Conservation (phyloP, 2,888 invertebrate species). For the Chrysolina haemoptera region DNA sequence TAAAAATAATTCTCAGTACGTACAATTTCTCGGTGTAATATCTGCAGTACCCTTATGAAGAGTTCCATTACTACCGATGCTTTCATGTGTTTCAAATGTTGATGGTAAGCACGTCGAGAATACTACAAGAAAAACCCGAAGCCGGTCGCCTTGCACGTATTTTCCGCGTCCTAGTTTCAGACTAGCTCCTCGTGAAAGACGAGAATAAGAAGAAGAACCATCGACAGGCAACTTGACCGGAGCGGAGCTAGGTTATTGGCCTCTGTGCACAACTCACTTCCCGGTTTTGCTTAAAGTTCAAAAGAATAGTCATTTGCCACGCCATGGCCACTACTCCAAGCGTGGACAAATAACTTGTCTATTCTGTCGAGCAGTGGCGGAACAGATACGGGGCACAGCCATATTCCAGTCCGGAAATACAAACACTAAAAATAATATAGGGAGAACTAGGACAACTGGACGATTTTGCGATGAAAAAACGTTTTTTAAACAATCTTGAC, state of each 20-base stretch:
- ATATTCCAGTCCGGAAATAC: neutral
- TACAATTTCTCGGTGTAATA: too few relatives aligned
- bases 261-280: slow-evolving; percentile 61
- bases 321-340: slow-evolving; percentile 61
- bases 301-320: slow-evolving; percentile 60
- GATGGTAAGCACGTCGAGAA: neutral
- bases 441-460: too few relatives aligned
- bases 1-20: too few relatives aligned
- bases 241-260: slow-evolving; percentile 63
- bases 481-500: too few relatives aligned
- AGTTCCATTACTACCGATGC: neutral
- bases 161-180: slow-evolving; percentile 44
- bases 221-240: slow-evolving; percentile 62
- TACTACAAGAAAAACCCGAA: slow-evolving; percentile 7
- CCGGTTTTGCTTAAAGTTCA: slow-evolving; percentile 60
- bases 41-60: too few relatives aligned
- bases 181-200: slow-evolving; percentile 32
- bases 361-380: slow-evolving; percentile 51
- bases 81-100: slow-evolving; percentile 5
- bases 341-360: slow-evolving; percentile 62
- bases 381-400: slow-evolving; percentile 25
- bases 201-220: slow-evolving; percentile 37
- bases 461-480: too few relatives aligned
- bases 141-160: slow-evolving; percentile 31
- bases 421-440: neutral